phyloP scores from a whole-genome alignment of 2,888 invertebrate species.

The Chymomyza amoena region DNA sequence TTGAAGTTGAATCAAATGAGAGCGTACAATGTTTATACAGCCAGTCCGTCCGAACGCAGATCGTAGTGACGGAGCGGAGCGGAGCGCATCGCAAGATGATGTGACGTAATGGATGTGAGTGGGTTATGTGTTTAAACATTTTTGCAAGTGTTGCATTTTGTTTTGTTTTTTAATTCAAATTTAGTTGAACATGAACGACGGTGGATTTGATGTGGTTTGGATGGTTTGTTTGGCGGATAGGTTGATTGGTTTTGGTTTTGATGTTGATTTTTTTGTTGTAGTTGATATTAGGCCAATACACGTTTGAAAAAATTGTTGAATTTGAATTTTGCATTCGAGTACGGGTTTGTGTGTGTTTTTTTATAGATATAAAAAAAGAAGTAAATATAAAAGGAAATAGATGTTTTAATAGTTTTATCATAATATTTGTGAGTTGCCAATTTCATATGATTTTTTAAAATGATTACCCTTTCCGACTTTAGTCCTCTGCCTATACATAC shows the following conservation, averaged over 20 bases:
- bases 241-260: constrained; percentile 1
- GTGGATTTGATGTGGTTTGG: background rate
- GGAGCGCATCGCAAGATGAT: constrained; percentile 25
- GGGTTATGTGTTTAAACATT: constrained; percentile 52
- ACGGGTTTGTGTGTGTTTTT: constrained; percentile 11
- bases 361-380: constrained; percentile 55
- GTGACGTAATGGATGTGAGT: constrained; percentile 29
- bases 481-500: no score
- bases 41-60: constrained; percentile 17
- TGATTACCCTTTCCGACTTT: no score
- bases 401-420: constrained; percentile 73
- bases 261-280: constrained; percentile 36
- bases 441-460: constrained; percentile 3
- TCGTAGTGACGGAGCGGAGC: no score
- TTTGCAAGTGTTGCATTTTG: constrained; percentile 44
- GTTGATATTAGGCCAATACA: constrained; percentile 38
- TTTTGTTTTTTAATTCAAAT: constrained; percentile 58
- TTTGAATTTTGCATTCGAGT: constrained; percentile 49
- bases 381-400: constrained; percentile 69
- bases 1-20: constrained; percentile 48
- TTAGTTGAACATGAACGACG: constrained; percentile 26
- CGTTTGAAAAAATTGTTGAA: constrained; percentile 63
- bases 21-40: constrained; percentile 18
- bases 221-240: background rate
- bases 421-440: constrained; percentile 62